phyloP scores from a whole-genome alignment of 23 tunicate species.

The Halocynthia roretzi region DNA sequence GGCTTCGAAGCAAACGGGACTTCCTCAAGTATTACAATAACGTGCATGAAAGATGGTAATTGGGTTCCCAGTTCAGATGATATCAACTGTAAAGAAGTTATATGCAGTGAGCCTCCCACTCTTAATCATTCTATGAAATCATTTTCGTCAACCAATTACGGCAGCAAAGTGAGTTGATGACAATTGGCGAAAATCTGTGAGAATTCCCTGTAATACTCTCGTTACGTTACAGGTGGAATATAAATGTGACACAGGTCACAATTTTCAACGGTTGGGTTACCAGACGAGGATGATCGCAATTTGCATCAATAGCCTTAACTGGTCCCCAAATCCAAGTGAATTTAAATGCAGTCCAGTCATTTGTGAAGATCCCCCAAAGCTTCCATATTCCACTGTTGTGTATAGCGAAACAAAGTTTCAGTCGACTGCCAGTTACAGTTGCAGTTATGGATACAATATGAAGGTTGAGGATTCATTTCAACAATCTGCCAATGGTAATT shows the following conservation, averaged over 20 bases:
- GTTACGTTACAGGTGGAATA: slow-evolving; percentile 33
- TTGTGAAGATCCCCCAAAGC: slow-evolving; percentile 18
- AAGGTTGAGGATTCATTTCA: too few relatives aligned
- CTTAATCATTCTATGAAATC: neutral
- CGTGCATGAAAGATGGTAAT: slow-evolving; percentile 17
- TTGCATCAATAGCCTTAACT: slow-evolving; percentile 33
- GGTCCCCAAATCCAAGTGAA: slow-evolving; percentile 33
- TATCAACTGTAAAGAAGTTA: slow-evolving; percentile 16
- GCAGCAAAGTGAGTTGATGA: slow-evolving; percentile 11
- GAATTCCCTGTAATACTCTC: neutral
- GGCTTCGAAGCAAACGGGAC: slow-evolving; percentile 36
- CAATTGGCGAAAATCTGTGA: neutral
- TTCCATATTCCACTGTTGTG: too few relatives aligned
- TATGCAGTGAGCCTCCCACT: slow-evolving; percentile 27
- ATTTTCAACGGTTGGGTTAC: slow-evolving; percentile 15
- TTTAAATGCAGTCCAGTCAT: slow-evolving; percentile 6
- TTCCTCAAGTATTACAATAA: neutral
- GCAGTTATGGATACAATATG: too few relatives aligned
- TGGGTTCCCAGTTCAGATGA: slow-evolving; percentile 30
- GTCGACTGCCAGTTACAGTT: too few relatives aligned
- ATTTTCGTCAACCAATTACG: slow-evolving; percentile 11
- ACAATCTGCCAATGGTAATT: too few relatives aligned
- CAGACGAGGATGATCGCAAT: slow-evolving; percentile 2
- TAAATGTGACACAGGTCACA: slow-evolving; percentile 26
- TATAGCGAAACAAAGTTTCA: too few relatives aligned